Conservation (phyloP, 2,888 invertebrate species). For the Linnaemya vulpina region DNA sequence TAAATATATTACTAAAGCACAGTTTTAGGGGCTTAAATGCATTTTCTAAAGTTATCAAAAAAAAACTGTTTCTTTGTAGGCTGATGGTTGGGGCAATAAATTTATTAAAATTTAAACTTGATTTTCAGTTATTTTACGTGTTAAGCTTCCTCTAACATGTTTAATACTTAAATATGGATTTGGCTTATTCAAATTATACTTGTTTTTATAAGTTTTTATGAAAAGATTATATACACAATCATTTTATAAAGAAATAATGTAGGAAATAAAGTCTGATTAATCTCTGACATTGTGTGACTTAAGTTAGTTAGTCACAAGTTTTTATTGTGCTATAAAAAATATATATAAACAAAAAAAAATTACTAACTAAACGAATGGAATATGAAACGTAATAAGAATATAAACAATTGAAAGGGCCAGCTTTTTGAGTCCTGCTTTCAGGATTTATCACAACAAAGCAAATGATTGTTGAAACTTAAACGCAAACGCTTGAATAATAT, state of each 20-base stretch:
- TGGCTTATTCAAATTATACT: neutral
- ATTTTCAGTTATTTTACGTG: neutral
- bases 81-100: too few relatives aligned
- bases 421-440: neutral
- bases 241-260: neutral
- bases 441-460: slow-evolving; percentile 32
- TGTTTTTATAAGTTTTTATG: neutral
- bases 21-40: neutral
- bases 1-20: neutral
- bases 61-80: neutral
- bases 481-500: slow-evolving; percentile 7
- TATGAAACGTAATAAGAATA: neutral
- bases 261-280: slow-evolving; percentile 52
- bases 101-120: neutral
- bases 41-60: neutral
- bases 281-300: slow-evolving; percentile 69
- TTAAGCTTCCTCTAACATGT: neutral
- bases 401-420: slow-evolving; percentile 11
- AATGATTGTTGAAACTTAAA: slow-evolving; percentile 18
- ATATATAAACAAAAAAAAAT: slow-evolving; percentile 2
- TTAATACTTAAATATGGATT: neutral
- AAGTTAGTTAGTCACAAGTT: slow-evolving; percentile 69
- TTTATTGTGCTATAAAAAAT: slow-evolving; percentile 64
- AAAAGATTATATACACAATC: too few relatives aligned
- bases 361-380: neutral